Percentiles rank a stretch among this genome's conserved stretches.
Conservation (phyloP, 2,113 vertebrate species). For the Takifugu flavidus region DNA sequence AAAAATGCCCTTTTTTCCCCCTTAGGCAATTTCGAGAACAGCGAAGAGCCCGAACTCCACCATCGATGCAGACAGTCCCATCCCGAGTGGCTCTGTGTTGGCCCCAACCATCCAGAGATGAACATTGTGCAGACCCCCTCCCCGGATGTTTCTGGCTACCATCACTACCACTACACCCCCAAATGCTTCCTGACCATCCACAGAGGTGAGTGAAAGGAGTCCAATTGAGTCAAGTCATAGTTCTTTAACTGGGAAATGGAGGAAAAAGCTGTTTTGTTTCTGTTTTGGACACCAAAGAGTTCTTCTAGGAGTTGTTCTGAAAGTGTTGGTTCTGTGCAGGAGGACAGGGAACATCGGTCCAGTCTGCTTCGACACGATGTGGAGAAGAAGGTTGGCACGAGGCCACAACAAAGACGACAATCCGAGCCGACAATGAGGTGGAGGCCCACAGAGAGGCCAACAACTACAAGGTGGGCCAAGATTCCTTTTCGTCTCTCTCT, state of each 20-base stretch:
- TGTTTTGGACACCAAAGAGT: not conserved
- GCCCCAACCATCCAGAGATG: conserved; percentile 42
- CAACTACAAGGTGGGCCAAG: conserved; percentile 77
- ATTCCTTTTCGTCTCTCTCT: not conserved
- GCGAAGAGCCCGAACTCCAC: conserved; percentile 43
- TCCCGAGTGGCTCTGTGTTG: conserved; percentile 21
- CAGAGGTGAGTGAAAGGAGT: conserved; percentile 41
- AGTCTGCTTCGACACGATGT: conserved; percentile 42
- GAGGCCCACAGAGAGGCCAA: conserved; percentile 84
- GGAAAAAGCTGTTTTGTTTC: not conserved
- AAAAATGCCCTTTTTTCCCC: not conserved
- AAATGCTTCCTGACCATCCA: conserved; percentile 60
- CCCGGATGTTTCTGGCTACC: conserved; percentile 27
- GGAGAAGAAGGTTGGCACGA: conserved; percentile 76
- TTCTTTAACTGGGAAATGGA: too few species aligned
- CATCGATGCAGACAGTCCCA: conserved; percentile 12
- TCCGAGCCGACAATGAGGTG: conserved; percentile 79
- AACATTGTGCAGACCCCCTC: conserved; percentile 26
- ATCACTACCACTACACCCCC: conserved; percentile 58
- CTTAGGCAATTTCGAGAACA: conserved; percentile 16
- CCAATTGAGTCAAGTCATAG: too few species aligned
- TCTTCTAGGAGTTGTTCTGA: not conserved
- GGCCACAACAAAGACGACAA: conserved; percentile 71
- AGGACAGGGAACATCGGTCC: conserved; percentile 24
- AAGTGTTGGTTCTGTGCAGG: conserved; percentile 17